Evolutionary conservation across 2,888 invertebrate genomes (phyloP).

Genomic region (Proisotoma minuta): DNA sequence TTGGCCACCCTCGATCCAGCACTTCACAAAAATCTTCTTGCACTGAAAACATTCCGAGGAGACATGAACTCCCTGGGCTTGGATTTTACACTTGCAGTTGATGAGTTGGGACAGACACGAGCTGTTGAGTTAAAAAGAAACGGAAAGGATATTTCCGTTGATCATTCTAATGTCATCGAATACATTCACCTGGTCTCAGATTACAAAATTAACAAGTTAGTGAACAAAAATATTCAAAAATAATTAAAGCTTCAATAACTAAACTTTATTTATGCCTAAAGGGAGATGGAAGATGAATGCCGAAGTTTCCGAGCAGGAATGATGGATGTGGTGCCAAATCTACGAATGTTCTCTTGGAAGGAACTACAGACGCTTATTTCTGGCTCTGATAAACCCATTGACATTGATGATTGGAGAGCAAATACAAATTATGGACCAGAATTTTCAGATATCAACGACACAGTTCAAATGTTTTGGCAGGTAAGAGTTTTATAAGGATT

Average conservation of each 20-base stretch:
- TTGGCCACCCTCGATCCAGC: slow-evolving; percentile 88
- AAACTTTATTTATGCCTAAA: slow-evolving; percentile 12
- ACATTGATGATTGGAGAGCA: slow-evolving; percentile 76
- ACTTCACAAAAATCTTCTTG: slow-evolving; percentile 82
- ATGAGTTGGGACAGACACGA: slow-evolving; percentile 82
- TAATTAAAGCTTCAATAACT: background rate
- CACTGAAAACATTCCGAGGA: slow-evolving; percentile 75
- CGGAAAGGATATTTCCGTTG: slow-evolving; percentile 85
- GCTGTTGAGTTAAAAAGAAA: slow-evolving; percentile 85
- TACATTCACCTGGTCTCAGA: slow-evolving; percentile 95
- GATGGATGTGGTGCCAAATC: slow-evolving; percentile 78
- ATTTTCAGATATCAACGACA: slow-evolving; percentile 74
- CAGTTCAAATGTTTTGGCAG: slow-evolving; percentile 83
- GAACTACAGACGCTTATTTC: slow-evolving; percentile 96
- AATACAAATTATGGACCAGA: slow-evolving; percentile 90
- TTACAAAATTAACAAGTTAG: slow-evolving; percentile 87
- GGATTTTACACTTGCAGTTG: slow-evolving; percentile 87
- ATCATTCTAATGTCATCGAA: slow-evolving; percentile 86
- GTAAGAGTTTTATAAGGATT: slow-evolving; percentile 19
- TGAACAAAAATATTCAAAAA: slow-evolving; percentile 49
- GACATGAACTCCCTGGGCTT: slow-evolving; percentile 84
- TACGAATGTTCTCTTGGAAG: slow-evolving; percentile 88
- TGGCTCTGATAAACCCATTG: slow-evolving; percentile 89
- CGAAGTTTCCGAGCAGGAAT: slow-evolving; percentile 52
- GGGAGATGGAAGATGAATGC: slow-evolving; percentile 45